Conservation (phyloP, 2,888 invertebrate species). For the Parnassius mnemosyne region DNA sequence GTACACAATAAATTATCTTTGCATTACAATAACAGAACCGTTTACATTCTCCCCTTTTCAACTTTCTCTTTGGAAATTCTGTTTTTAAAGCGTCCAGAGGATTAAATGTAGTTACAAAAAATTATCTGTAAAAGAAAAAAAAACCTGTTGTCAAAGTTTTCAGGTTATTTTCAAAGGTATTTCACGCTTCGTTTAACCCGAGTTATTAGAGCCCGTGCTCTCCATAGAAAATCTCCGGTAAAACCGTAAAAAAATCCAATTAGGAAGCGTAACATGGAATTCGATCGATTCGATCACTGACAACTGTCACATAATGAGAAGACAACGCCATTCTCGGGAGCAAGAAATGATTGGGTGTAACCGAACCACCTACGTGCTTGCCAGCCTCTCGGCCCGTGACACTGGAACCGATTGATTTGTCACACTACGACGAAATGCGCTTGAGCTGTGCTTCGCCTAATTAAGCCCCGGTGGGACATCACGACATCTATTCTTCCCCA, state of each 20-base stretch:
- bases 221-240: constrained; percentile 38
- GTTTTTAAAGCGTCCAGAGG: constrained; percentile 27
- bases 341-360: constrained; percentile 69
- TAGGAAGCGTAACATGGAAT: constrained; percentile 61
- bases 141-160: constrained; percentile 23
- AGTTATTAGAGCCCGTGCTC: constrained; percentile 42
- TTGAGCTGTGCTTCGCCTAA: constrained; percentile 67
- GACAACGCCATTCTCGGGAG: constrained; percentile 64
- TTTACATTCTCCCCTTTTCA: constrained; percentile 43
- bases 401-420: constrained; percentile 72
- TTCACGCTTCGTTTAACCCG: constrained; percentile 18
- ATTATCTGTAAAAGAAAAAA: constrained; percentile 23
- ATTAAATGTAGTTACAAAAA: constrained; percentile 20
- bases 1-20: constrained; percentile 70
- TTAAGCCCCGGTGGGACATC: constrained; percentile 74
- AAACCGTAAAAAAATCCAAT: constrained; percentile 71
- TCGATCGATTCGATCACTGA: constrained; percentile 60
- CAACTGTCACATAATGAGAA: constrained; percentile 69
- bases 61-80: constrained; percentile 33
- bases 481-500: constrained; percentile 55
- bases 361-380: constrained; percentile 70
- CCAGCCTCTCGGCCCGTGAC: constrained; percentile 48
- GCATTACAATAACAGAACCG: constrained; percentile 54
- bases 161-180: constrained; percentile 18
- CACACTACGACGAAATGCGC: constrained; percentile 69